Base-by-base conservation (phyloP, 2,888 invertebrate species). In the Hermaeophaga mercurialis region DNA sequence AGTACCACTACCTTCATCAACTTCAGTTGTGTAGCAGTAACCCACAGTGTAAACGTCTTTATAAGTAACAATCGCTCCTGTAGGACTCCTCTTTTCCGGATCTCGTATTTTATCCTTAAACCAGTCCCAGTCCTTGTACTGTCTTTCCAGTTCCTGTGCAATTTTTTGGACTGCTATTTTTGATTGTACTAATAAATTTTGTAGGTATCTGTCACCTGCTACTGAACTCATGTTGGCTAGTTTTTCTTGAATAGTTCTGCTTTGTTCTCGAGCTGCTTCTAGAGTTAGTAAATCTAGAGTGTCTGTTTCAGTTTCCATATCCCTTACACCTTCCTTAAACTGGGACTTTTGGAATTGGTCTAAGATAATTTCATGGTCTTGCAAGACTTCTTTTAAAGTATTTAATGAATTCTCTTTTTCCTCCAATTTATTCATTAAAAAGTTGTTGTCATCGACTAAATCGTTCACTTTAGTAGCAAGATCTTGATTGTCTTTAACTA, bases 81-180 rank as follows among this genome's bases (percentile, higher is more conserved):
- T 2, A 19, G 28, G 12, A 6, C n/a, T n/a, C 0, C n/a, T 19
- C 18, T 52, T 28, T 22, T 36, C 39, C 12, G 28, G 34, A 33
- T n/a, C 11, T 24, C n/a, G 39, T 41, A 5, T 56, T 17, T 39
- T 61, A 53, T 6, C 54, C 47, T 34, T 62, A 63, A 64, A 58
- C 26, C 43, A 44, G 47, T 71, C 69, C 69, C 69, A 69, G 44
- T 70, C 68, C 18, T 64, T 49, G 46, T 68, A 71, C 50, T 72
- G 70, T 47, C 62, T 70, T 38, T 64, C 62, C 3, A 77, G 54
- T 65, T 75, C 75, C 22, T 71, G 63, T 5, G 72, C 65, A 3
- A 76, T 68, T 49, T 67, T 66, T 57, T 70, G 67, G 3, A 75
- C 66, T 0, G 77, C 77, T 18, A 63, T 57, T 58, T 71, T 74